Percentiles rank a stretch among this genome's conserved stretches.
These are phyloP conservation scores for Chauna torquata DNA, from an alignment of 2,113 vertebrate species.

Conservation along the genomic window DNA sequence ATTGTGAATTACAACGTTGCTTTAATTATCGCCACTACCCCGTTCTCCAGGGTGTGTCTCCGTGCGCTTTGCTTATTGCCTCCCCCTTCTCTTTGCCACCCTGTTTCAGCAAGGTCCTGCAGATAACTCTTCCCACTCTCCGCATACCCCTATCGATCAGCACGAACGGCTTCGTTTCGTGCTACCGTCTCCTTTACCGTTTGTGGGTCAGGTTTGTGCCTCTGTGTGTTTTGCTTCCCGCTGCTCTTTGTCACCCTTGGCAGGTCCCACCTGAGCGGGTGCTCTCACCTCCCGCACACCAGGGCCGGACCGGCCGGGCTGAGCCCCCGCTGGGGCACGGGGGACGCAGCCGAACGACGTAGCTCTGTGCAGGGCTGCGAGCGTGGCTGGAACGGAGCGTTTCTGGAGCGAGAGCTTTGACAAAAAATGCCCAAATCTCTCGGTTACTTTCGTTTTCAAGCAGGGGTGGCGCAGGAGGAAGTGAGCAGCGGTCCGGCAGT, in stretches of 20 bases:
- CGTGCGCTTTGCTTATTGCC: rapidly evolving
- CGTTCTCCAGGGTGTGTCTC: background rate
- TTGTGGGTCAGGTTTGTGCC: too few species aligned
- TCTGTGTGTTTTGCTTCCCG: too few species aligned
- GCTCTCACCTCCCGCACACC: rapidly evolving
- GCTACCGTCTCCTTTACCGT: too few species aligned
- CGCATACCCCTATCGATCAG: too few species aligned
- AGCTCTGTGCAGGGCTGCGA: too few species aligned
- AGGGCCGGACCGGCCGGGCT: rapidly evolving
- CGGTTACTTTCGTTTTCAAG: background rate
- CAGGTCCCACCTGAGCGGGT: background rate
- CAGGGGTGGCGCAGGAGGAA: rapidly evolving
- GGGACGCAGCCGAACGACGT: too few species aligned
- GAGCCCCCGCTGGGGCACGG: rapidly evolving
- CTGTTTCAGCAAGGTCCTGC: too few species aligned
- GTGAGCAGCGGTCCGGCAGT: rapidly evolving
- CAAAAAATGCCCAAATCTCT: too few species aligned
- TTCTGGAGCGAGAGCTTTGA: background rate
- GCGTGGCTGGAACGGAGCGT: background rate
- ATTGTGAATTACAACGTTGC: rapidly evolving
- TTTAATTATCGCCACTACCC: background rate
- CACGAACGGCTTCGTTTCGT: too few species aligned
- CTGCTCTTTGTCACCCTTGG: background rate
- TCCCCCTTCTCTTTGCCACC: background rate
- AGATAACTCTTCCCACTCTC: too few species aligned